Percentiles rank a stretch among this genome's conserved stretches.
phyloP scores from a whole-genome alignment of 2,888 invertebrate genomes.

The Atethmia centrago region DNA sequence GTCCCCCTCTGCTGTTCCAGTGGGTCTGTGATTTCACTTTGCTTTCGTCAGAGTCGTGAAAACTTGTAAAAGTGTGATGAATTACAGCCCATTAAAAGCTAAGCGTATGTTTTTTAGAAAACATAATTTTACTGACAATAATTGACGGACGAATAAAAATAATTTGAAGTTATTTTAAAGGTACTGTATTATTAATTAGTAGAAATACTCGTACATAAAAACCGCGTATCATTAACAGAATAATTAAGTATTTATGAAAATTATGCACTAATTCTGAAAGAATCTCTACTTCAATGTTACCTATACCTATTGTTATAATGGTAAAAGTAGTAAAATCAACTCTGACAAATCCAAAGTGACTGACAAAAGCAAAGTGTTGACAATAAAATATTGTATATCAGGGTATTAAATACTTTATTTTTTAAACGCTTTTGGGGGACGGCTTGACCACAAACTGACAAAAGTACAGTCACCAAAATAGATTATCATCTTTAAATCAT shows the following conservation, averaged over 20 bases:
- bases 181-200: neutral
- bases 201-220: constrained; percentile 3
- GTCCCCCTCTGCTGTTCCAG: constrained; percentile 42
- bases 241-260: neutral
- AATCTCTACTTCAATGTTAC: neutral
- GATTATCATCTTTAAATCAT: neutral
- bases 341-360: constrained; percentile 48
- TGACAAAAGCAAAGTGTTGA: constrained; percentile 41
- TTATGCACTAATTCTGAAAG: neutral
- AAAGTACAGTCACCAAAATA: constrained; percentile 13
- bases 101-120: neutral
- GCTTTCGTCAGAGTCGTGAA: constrained; percentile 31
- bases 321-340: neutral
- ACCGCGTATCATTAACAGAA: neutral
- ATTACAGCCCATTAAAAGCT: neutral
- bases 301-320: no score
- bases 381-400: constrained; percentile 50
- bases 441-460: constrained; percentile 16
- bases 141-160: neutral
- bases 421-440: constrained; percentile 38
- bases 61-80: neutral
- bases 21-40: constrained; percentile 39
- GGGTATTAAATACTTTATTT: constrained; percentile 58
- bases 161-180: constrained; percentile 1
- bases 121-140: neutral